Conservation (phyloP, 2,888 invertebrate species). For the Saturnia japonica region DNA sequence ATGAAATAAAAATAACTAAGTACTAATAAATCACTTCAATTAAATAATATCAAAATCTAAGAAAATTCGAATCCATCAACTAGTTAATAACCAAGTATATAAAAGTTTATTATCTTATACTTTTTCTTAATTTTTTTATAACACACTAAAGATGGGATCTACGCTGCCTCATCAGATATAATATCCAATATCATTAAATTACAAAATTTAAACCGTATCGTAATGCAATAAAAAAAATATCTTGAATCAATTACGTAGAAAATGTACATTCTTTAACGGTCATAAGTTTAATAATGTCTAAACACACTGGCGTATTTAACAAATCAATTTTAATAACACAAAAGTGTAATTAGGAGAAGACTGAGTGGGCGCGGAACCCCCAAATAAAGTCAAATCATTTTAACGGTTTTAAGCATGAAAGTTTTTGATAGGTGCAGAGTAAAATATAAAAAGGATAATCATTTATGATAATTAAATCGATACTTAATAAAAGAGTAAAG, state of each 20-base stretch:
- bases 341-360: neutral
- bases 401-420: no score
- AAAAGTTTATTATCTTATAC: neutral
- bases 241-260: conserved; percentile 6
- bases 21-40: no score
- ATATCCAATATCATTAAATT: neutral
- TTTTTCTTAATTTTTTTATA: neutral
- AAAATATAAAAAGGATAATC: no score
- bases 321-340: conserved; percentile 35
- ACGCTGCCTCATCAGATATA: neutral
- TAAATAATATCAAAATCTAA: no score
- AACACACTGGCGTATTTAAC: neutral
- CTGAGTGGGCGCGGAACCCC: neutral
- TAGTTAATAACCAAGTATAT: no score
- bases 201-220: neutral
- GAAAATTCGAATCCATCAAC: no score
- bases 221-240: neutral
- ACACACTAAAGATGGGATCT: neutral
- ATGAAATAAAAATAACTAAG: no score
- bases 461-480: no score
- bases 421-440: no score
- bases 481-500: no score
- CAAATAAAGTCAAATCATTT: neutral
- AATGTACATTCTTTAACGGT: neutral
- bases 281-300: neutral